Evolutionary conservation across 2,113 vertebrate genomes (phyloP), one percentile per base, ranked within the genome.

Genomic region (Otus sunia): DNA sequence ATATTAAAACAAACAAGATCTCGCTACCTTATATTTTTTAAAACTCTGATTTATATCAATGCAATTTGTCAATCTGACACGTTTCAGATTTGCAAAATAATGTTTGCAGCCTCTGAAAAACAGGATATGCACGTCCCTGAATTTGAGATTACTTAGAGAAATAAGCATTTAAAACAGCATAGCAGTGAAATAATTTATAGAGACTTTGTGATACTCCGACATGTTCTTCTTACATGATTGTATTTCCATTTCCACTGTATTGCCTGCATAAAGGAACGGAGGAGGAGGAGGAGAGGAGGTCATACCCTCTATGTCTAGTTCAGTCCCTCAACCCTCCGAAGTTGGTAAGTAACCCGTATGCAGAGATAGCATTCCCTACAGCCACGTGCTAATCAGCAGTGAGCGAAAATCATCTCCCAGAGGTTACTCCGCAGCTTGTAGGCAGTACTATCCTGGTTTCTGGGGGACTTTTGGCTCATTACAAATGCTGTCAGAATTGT

Each of bases 341-440:
- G 45, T 0, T 2, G 15, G 0, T 13, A 17, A 41, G 9, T 18
- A 60, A 80, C 26, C 30, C 5, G 4, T 2, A 36, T 52, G 59
- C 36, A 36, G 1, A 30, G 21, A 30, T 6, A 53, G 6, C 29
- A 87, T 59, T 52, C 73, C n/a, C 64, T 45, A 14, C 56, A 93
- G 58, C 80, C 80, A 62, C 43, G 10, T 10, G 21, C 34, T 47
- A 15, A 68, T 6, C 45, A 78, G 18, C 6, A 53, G 63, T 5
- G 1, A 11, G 8, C 1, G 16, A 49, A 90, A 62, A 15, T 13
- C 7, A 20, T 71, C 66, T 80, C 55, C 86, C 45, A 36, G 5
- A 39, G 47, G 50, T 37, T 55, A 32, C 68, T 15, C 55, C 37
- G 15, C 58, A 75, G 47, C n/a, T 36, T 52, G 25, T 10, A 66